Percentiles rank a stretch among this genome's conserved stretches.
These are phyloP conservation scores for Cheilosia pagana DNA, from an alignment of 2,888 invertebrate species.

Conservation along the genomic window DNA sequence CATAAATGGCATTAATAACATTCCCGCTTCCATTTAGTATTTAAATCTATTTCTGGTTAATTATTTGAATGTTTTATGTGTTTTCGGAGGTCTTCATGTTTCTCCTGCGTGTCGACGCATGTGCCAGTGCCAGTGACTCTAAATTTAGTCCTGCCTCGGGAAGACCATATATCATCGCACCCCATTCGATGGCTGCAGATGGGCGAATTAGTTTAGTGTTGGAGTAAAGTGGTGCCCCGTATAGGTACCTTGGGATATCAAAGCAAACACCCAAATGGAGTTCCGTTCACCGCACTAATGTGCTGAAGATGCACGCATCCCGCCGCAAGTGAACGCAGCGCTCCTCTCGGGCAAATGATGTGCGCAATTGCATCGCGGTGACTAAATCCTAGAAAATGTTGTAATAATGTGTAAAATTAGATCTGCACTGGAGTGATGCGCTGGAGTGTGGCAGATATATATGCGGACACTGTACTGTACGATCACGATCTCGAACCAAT, in stretches of 20 bases:
- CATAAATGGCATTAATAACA: constrained; percentile 41
- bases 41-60: constrained; percentile 66
- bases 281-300: constrained; percentile 68
- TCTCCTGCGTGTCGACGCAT: background rate
- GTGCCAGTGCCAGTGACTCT: constrained; percentile 12
- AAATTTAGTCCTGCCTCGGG: constrained; percentile 65
- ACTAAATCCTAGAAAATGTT: constrained; percentile 64
- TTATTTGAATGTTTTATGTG: constrained; percentile 67
- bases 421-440: constrained; percentile 28
- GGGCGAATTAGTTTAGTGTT: constrained; percentile 61
- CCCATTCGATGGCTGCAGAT: constrained; percentile 59
- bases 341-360: constrained; percentile 52
- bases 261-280: constrained; percentile 49
- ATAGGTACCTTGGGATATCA: constrained; percentile 52
- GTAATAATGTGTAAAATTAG: constrained; percentile 65
- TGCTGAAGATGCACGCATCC: constrained; percentile 36
- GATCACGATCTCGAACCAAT: constrained; percentile 16
- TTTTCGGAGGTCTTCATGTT: constrained; percentile 17
- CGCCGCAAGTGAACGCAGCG: constrained; percentile 35
- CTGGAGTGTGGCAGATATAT: constrained; percentile 26
- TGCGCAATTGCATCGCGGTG: constrained; percentile 55
- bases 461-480: background rate
- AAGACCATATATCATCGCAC: constrained; percentile 69
- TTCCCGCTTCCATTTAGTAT: constrained; percentile 25
- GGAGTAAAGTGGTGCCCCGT: constrained; percentile 19